Evolutionary conservation across 2,797 vertebrate species (phyloP), one percentile per base, ranked within the genome.

Genomic region (Psittacula derbiana): DNA sequence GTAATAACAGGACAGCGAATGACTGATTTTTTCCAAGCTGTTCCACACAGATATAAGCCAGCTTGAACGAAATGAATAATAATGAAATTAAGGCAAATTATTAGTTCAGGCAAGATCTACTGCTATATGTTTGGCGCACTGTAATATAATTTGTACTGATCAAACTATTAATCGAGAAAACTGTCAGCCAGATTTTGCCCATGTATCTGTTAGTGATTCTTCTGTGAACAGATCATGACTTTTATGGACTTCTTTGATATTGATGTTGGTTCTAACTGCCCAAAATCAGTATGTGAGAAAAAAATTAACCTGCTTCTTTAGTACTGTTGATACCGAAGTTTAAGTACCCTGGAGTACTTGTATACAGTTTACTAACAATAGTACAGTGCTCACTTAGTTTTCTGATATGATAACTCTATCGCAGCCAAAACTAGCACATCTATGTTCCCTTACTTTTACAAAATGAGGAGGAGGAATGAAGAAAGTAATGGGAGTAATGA

Each of bases 71-170:
- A 93, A 96, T 82, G 11, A 97, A 80, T 72, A 92, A 91, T 90
- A 93, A 95, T 69, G 46, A 81, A 94, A 96, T 94, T 93, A 95
- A 93, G 91, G 79, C 66, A 94, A 92, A 96, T 87, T 78, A 58
- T 80, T 95, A 86, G 86, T 87, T 95, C 50, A 79, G 38, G 62
- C 55, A 92, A 88, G 46, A 73, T 33, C 44, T 65, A 84, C 13
- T 79, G 58, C 62, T 93, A 8, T 70, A 90, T 64, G 30, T 90
- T 76, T 70, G 31, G 33, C 16, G 33, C 49, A 50, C 52, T 80
- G 36, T 57, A 83, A 92, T 49, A 38, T 31, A 92, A 91, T 96
- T 90, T 92, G 33, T 82, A 92, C 40, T 57, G 80, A 92, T 94
- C 62, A 81, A 79, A 66, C 44, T 91, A 84, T 76, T 94, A 90